Base-by-base conservation (phyloP, 30 jellyfish, hydroid and myxozoan genomes). In the Phacellophora camtschatica region DNA sequence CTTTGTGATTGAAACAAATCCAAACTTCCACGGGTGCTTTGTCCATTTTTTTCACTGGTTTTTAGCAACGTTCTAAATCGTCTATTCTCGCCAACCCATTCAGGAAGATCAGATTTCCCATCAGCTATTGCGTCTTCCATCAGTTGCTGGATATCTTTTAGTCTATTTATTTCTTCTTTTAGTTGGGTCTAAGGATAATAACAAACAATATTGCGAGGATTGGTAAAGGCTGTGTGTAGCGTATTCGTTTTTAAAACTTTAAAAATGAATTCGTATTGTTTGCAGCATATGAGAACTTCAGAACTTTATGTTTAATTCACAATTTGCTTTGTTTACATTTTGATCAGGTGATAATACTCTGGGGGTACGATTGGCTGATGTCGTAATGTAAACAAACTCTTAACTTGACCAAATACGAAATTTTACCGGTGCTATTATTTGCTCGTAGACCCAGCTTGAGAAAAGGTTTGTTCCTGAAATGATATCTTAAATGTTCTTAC, bases 111-210 rank as follows among this genome's bases (percentile, higher is more conserved):
- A 0, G 71, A n/a, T 45, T 49, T 46, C 25, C 97, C 97, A 23
- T 80, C 91, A 2, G 81, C 84, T 36, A 87, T 87, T 36, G 96
- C 92, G 24, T 85, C 94, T 20, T 79, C 88, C 89, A 94, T 94
- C 31, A 85, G 35, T 18, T 62, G 70, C 61, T 71, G 66, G 43
- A 94, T 94, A 24, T 94, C 99, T 70, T 77, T 87, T 50, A 94
- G 83, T 64, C 99, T 91, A 46, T 75, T 41, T 20, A 94, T 94
- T 49, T 94, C 99, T 66, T 94, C 99, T 59, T 73, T 76, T 62
- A 94, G 70, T 45, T 86, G 96, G 49, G 81, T 91, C 99, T 93
- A 31, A 13, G n/a, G n/a, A n/a, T n/a, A n/a, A n/a, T n/a, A n/a
- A n/a, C n/a, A n/a, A n/a, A n/a, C n/a, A n/a, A n/a, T n/a, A n/a